phyloP scores from a whole-genome alignment of 2,888 invertebrate genomes.

The Thecophora atra region DNA sequence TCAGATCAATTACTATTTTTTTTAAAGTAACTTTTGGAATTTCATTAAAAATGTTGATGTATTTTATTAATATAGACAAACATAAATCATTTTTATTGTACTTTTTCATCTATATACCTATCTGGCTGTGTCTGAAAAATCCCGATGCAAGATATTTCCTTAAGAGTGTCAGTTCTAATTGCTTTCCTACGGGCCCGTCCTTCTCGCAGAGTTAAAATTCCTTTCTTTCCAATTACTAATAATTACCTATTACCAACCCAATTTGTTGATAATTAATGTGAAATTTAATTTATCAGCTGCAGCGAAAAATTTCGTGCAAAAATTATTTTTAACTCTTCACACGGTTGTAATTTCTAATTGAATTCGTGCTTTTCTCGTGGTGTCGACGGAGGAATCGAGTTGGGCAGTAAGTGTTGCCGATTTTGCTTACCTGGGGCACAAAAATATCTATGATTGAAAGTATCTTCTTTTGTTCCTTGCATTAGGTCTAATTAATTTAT shows the following conservation, averaged over 20 bases:
- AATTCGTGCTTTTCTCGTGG: conserved; percentile 36
- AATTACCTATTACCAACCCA: conserved; percentile 38
- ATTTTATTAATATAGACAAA: not conserved
- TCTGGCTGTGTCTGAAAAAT: not conserved
- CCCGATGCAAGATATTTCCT: conserved; percentile 10
- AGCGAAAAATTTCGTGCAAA: conserved; percentile 43
- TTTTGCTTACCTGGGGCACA: conserved; percentile 5
- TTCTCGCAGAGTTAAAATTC: conserved; percentile 18
- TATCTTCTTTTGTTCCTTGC: no score
- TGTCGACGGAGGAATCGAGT: conserved; percentile 17
- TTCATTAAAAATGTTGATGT: conserved; percentile 4
- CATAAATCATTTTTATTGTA: conserved; percentile 8
- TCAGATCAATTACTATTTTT: conserved; percentile 13
- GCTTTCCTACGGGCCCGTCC: conserved; percentile 34
- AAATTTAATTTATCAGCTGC: conserved; percentile 6
- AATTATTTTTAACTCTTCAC: conserved; percentile 56
- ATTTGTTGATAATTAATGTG: no score
- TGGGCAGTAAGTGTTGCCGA: conserved; percentile 24
- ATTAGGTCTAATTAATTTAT: no score
- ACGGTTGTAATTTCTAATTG: conserved; percentile 38
- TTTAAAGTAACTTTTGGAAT: not conserved
- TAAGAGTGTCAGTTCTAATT: conserved; percentile 29
- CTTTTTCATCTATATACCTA: conserved; percentile 11
- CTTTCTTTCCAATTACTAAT: conserved; percentile 31
- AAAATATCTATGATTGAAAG: no score